Conservation (phyloP, 2,113 vertebrate genomes). For the Scopus umbretta region DNA sequence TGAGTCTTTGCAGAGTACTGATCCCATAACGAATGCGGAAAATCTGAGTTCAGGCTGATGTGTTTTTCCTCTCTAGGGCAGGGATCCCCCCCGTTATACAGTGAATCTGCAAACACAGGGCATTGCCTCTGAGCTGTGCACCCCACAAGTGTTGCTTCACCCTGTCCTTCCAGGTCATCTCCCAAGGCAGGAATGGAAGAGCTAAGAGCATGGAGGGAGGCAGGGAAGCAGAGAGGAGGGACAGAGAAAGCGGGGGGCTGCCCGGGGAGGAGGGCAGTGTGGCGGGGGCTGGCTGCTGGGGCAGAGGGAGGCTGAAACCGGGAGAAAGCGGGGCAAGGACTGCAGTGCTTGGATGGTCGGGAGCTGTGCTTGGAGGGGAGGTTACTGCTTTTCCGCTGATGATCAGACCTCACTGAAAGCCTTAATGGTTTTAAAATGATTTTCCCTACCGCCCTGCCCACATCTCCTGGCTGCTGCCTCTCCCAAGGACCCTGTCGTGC, state of each 20-base stretch:
- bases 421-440: not conserved
- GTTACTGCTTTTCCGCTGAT: not conserved
- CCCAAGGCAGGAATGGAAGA: not conserved
- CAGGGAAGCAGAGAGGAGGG: not conserved
- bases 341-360: fast-evolving
- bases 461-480: not conserved
- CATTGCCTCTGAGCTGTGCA: not conserved
- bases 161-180: not conserved
- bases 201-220: not conserved
- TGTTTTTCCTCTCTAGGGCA: not conserved
- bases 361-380: not conserved
- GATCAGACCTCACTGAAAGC: not conserved
- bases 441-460: not conserved
- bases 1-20: not conserved
- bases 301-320: not conserved
- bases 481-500: not conserved
- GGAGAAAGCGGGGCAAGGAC: not conserved
- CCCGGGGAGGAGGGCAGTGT: fast-evolving
- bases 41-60: not conserved
- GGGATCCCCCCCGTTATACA: not conserved
- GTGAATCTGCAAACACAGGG: not conserved
- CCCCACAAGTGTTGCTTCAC: not conserved
- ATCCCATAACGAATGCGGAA: fast-evolving
- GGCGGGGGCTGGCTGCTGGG: not conserved
- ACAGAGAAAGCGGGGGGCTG: not conserved